phyloP scores from a whole-genome alignment of 2,797 vertebrate species.

The Propithecus deckenii region DNA sequence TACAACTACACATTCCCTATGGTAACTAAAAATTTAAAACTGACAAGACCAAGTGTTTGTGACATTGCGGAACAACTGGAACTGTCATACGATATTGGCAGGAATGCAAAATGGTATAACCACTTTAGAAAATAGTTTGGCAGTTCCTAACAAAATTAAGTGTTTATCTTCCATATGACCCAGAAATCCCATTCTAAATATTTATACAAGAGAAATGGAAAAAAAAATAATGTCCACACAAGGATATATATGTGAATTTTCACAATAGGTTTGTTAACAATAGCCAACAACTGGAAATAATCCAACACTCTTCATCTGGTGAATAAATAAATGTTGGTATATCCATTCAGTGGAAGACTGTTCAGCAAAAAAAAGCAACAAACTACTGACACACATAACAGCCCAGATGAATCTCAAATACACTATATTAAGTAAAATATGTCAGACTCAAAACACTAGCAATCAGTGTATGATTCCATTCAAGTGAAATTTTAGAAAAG shows the following conservation, averaged over 20 bases:
- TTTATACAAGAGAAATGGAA: background rate
- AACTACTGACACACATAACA: background rate
- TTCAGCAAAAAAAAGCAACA: background rate
- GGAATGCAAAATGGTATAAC: background rate
- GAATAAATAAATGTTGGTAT: background rate
- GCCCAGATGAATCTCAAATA: background rate
- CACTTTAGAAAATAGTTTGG: background rate
- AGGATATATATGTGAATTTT: background rate
- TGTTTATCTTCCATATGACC: background rate
- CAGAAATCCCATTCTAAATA: background rate
- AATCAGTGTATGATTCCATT: background rate
- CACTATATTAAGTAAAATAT: background rate
- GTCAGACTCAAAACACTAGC: background rate
- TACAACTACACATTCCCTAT: background rate
- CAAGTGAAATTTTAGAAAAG: conserved; percentile 8
- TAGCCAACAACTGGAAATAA: background rate
- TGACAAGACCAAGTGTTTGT: background rate
- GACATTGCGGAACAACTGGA: background rate
- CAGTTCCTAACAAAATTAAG: conserved; percentile 16
- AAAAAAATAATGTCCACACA: background rate
- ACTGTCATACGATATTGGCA: background rate
- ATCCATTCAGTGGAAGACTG: background rate
- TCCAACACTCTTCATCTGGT: background rate
- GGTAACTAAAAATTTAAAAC: background rate
- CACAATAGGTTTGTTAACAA: background rate